These are phyloP conservation scores for Papilio xuthus DNA, from an alignment of 1,140 invertebrate species.

Conservation along the genomic window DNA sequence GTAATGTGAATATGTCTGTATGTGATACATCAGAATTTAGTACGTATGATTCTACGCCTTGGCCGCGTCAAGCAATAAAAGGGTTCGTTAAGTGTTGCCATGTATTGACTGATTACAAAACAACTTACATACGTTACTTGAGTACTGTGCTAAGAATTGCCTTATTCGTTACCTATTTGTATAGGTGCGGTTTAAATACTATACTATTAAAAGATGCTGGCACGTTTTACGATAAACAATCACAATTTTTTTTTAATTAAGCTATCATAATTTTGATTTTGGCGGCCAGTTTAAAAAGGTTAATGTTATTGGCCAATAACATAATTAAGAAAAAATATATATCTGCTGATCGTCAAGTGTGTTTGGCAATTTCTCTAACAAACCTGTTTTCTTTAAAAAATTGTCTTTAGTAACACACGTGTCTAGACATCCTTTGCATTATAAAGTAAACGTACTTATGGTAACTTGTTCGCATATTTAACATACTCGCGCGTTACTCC, in stretches of 20 bases:
- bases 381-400: background rate
- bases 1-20: background rate
- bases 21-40: background rate
- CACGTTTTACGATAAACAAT: background rate
- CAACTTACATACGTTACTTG: background rate
- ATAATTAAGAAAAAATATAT: no score
- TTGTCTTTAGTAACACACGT: background rate
- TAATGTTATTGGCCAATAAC: no score
- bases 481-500: slow-evolving; percentile 12
- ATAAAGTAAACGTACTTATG: slow-evolving; percentile 10
- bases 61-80: slow-evolving; percentile 8
- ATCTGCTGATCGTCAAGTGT: no score
- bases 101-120: slow-evolving; percentile 22
- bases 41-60: background rate
- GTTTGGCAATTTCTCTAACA: no score
- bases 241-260: no score
- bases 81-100: slow-evolving; percentile 16
- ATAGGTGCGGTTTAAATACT: background rate
- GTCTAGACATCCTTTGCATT: background rate
- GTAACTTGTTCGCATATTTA: slow-evolving; percentile 29
- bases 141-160: slow-evolving; percentile 16
- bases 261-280: no score
- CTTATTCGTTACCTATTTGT: slow-evolving; percentile 4
- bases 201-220: background rate
- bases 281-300: no score